Evolutionary conservation across 2,888 invertebrate species (phyloP).

Genomic region (Agonopterix alstromeriana): DNA sequence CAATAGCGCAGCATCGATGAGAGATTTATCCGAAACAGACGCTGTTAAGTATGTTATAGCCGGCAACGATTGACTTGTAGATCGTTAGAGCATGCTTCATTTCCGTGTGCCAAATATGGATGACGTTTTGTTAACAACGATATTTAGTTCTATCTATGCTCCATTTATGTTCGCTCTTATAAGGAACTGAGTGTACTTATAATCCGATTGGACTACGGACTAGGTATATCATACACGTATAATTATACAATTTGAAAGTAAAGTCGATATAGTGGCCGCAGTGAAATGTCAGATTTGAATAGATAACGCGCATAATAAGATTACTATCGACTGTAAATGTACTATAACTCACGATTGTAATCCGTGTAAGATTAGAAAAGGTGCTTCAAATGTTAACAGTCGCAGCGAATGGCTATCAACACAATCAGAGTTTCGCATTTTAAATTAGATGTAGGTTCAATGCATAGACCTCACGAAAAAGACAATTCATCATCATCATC

Average conservation of each 20-base stretch:
- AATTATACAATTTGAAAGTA: slow-evolving; percentile 7
- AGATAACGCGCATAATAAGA: slow-evolving; percentile 33
- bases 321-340: slow-evolving; percentile 27
- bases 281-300: slow-evolving; percentile 23
- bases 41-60: slow-evolving; percentile 19
- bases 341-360: slow-evolving; percentile 16
- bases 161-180: background rate
- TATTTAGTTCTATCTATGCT: background rate
- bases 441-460: no score
- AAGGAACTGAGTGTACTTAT: background rate
- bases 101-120: slow-evolving; percentile 12
- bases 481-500: no score
- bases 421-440: no score
- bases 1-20: slow-evolving; percentile 40
- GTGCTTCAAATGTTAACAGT: background rate
- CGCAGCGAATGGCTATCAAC: no score
- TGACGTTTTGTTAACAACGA: slow-evolving; percentile 7
- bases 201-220: background rate
- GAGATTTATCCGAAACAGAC: slow-evolving; percentile 52
- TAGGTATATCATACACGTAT: slow-evolving; percentile 1
- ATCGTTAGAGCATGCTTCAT: slow-evolving; percentile 20
- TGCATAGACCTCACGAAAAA: no score
- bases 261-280: background rate
- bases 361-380: slow-evolving; percentile 1
- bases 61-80: slow-evolving; percentile 34